Base-by-base conservation (phyloP, 2,888 invertebrate species). In the Molorchus minor region DNA sequence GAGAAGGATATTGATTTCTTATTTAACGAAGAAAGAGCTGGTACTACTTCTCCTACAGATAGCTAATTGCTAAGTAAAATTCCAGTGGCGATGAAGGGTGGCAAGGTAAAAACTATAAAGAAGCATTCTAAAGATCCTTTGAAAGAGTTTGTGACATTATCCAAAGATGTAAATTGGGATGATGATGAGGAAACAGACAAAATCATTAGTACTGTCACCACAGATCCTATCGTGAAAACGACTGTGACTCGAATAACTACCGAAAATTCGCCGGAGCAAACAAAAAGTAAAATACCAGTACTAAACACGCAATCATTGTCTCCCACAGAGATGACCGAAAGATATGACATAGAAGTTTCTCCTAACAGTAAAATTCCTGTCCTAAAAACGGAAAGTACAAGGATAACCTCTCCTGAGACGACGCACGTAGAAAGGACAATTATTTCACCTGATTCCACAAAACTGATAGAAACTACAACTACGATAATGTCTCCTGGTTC, bases 101-200 rank as follows among this genome's bases (percentile, higher is more conserved):
- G 78, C 13, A 82, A 82, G 76, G 75, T 82, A 1, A 82, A 82
- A 74, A 82, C 82, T 1, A 82, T 82, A 16, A 82, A 82, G 65
- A 82, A 82, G 71, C 82, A 82, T 69, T 82, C 82, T 1, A 82
- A 82, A 69, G 80, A 81, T 69, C 81, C 81, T 1, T 56, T 81
- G 17, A 81, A 81, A 69, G 81, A 81, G 58, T 81, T 81, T 56
- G 80, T 80, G 8, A 79, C 77, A 56, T 65, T 80, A 38, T 75
- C 78, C 2, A 79, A 79, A 67, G 80, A 81, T 56, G 79, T 81
- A 13, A 79, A 81, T 65, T 81, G 82, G 81, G 80, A 80, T 36
- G 77, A 79, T 33, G 71, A 72, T 29, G 70, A 71, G 33, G 74
- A 73, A 43, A 69, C 71, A 0, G 66, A 65, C 4, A 69, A 68